phyloP scores from a whole-genome alignment of 2,888 invertebrate species.

The Zygaena filipendulae region DNA sequence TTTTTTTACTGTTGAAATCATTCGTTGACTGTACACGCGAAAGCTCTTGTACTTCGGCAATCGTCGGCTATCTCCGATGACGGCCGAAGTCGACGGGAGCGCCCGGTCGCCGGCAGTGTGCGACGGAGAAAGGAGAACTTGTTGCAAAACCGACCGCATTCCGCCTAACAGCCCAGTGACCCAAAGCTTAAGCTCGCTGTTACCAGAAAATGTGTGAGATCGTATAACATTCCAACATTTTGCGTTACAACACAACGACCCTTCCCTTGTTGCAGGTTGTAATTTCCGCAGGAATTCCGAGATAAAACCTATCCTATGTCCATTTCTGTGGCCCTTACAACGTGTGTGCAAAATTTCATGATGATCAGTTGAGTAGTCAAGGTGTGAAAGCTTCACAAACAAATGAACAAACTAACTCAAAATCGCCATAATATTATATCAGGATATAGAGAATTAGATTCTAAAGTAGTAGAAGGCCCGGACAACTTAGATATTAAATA shows the following conservation, averaged over 20 bases:
- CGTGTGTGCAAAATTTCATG: background rate
- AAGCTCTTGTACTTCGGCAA: slow-evolving; percentile 22
- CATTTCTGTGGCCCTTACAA: background rate
- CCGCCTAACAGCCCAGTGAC: slow-evolving; percentile 57
- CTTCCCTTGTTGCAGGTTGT: no score
- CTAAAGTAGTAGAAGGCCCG: no score
- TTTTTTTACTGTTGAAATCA: no score
- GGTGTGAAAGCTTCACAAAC: background rate
- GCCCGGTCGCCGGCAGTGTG: slow-evolving; percentile 3
- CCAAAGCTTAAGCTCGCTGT: slow-evolving; percentile 40
- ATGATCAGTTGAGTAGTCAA: background rate
- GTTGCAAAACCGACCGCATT: slow-evolving; percentile 62
- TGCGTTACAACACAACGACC: no score
- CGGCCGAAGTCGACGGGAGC: background rate
- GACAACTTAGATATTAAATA: no score
- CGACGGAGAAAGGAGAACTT: slow-evolving; percentile 45
- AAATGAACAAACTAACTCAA: background rate
- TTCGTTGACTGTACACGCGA: slow-evolving; percentile 18
- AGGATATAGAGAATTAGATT: no score
- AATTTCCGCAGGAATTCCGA: no score
- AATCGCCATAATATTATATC: no score
- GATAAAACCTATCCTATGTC: background rate
- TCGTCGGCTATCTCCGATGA: slow-evolving; percentile 19
- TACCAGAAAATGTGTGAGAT: background rate
- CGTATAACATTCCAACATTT: no score